A percentile compares a stretch with the other conserved stretches of the same genome.
Evolutionary conservation across 2,113 vertebrate species (phyloP).

Genomic region (Ariopsis seemanni): DNA sequence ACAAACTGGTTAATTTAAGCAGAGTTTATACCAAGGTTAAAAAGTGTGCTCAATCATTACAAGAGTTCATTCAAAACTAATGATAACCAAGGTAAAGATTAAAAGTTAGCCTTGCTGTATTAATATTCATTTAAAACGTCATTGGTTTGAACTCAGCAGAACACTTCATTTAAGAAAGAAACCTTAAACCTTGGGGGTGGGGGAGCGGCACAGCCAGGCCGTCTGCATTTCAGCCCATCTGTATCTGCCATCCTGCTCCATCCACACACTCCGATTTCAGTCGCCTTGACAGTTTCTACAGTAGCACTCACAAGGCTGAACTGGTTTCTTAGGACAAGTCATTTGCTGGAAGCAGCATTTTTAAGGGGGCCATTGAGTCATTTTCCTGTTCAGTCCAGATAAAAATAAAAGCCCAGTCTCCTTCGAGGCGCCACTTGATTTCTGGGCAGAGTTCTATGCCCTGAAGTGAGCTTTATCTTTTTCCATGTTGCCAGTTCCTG

Average conservation of each 20-base stretch:
- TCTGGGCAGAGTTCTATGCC: background rate
- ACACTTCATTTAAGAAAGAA: background rate
- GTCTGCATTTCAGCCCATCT: background rate
- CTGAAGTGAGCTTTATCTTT: constrained; percentile 8
- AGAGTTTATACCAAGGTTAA: background rate
- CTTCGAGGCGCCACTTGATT: background rate
- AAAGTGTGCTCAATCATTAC: background rate
- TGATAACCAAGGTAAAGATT: background rate
- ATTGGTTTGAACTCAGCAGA: background rate
- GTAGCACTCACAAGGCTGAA: constrained; percentile 40
- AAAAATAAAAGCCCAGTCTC: background rate
- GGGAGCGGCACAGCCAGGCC: too few species aligned
- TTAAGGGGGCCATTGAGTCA: background rate
- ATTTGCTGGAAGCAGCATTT: background rate
- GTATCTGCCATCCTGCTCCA: constrained; percentile 16
- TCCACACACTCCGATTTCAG: constrained; percentile 9
- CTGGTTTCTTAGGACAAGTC: constrained; percentile 40
- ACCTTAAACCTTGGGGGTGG: too few species aligned
- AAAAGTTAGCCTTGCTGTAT: background rate
- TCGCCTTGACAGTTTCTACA: constrained; percentile 51
- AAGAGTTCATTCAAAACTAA: background rate
- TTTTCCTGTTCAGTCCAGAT: background rate
- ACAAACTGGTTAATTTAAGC: background rate
- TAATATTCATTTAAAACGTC: background rate
- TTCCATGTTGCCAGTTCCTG: background rate